Evolutionary conservation across 2,888 invertebrate species (phyloP), one percentile per base, ranked within the genome.

Genomic region (Eilema sororculum): DNA sequence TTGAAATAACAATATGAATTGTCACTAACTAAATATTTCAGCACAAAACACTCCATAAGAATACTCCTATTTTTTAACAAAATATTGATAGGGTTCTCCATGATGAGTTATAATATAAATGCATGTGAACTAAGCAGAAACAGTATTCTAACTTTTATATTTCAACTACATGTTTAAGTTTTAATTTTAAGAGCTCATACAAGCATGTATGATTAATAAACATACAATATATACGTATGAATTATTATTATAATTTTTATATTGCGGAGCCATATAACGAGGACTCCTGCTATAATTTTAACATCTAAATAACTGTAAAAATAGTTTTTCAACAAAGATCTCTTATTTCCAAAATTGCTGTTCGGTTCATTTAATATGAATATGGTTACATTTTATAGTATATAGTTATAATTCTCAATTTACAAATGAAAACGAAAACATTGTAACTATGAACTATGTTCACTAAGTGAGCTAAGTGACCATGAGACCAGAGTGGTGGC

Each of bases 321-420:
- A 85, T 83, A 85, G 80, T 84, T 84, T 80, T 79, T 77, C 80
- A 86, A 86, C 88, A 86, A 85, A 84, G 82, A 82, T 84, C 83
- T 81, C 73, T 78, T 79, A 72, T 73, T 81, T 81, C 71, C 74
- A 75, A 78, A 77, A 76, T 78, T 78, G 63, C 68, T 73, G 71
- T 74, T 76, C 64, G 70, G 67, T 78, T 71, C 77, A 75, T 73
- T 78, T 76, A 61, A 46, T 56, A 61, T 41, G 13, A 57, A 60
- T 60, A 9, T 33, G 61, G 33, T 61, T 61, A 30, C 28, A 67
- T 63, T 58, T 37, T 33, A 22, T 28, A 37, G 37, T 8, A 28
- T 67, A 30, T 30, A 52, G 46, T 33, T 65, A 28, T 60, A 28
- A 20, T 30, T 30, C 46, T 75, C 74, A 73, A 68, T 74, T 59